These are phyloP conservation scores for Ramphastos sulfuratus DNA, from an alignment of 2,113 vertebrate genomes.

Conservation along the genomic window DNA sequence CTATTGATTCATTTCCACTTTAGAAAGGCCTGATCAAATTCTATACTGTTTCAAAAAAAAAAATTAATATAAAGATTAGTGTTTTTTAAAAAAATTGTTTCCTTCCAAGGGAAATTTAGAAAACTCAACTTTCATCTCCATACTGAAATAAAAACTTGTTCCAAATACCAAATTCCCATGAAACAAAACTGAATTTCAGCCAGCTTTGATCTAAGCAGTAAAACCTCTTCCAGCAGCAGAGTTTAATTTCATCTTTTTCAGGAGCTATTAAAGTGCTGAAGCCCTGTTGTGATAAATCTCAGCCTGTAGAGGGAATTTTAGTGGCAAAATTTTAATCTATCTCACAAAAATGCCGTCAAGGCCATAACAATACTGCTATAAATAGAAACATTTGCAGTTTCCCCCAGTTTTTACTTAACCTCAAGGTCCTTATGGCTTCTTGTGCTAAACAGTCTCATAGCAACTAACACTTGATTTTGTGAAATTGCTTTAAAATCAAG, in stretches of 20 bases:
- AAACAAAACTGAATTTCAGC: background rate
- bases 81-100: background rate
- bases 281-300: slow-evolving; percentile 33
- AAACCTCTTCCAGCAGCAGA: background rate
- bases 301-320: slow-evolving; percentile 8
- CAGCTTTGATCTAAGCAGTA: slow-evolving; percentile 22
- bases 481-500: slow-evolving; percentile 1
- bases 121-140: background rate
- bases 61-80: background rate
- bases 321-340: slow-evolving; percentile 22
- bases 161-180: slow-evolving; percentile 13
- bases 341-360: background rate
- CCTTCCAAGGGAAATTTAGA: background rate
- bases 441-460: background rate
- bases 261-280: background rate
- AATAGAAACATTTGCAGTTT: background rate
- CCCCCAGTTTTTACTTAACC: slow-evolving; percentile 28
- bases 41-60: background rate
- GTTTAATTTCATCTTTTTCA: slow-evolving; percentile 7
- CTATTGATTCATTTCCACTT: background rate
- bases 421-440: background rate
- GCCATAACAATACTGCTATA: background rate
- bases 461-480: background rate
- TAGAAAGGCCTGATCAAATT: background rate
- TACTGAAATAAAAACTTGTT: background rate